These are phyloP conservation scores for Pelmatolapia mariae DNA, from an alignment of 2,113 vertebrate species.

Conservation along the genomic window DNA sequence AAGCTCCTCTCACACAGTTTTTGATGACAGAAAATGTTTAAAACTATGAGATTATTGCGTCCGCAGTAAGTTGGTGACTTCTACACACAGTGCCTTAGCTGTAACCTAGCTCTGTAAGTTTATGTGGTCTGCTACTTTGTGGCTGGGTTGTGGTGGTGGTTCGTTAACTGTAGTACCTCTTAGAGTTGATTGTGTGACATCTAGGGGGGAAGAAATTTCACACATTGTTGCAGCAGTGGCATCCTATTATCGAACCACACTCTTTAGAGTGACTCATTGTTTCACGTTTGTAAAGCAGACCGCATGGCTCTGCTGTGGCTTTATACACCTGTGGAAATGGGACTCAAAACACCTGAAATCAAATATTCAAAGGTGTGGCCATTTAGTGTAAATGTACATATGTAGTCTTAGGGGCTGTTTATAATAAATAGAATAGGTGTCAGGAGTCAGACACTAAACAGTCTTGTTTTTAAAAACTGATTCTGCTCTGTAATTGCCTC, in stretches of 20 bases:
- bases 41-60: background rate
- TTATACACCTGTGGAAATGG: background rate
- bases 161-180: background rate
- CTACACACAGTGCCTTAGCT: background rate
- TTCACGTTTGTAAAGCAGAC: background rate
- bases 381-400: background rate
- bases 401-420: background rate
- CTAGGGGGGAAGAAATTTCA: background rate
- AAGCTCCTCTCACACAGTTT: background rate
- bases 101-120: background rate
- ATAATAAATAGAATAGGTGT: background rate
- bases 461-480: background rate
- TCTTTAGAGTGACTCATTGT: background rate
- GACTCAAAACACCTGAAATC: background rate
- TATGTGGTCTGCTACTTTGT: background rate
- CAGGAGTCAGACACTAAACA: background rate
- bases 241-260: fast-evolving
- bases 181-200: background rate
- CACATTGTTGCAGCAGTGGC: background rate
- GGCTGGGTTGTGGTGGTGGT: background rate
- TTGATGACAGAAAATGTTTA: background rate
- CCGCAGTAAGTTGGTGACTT: background rate
- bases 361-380: background rate
- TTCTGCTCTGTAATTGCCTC: background rate
- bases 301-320: background rate